Conservation (phyloP, 2,888 invertebrate species). For the Erebia palarica region DNA sequence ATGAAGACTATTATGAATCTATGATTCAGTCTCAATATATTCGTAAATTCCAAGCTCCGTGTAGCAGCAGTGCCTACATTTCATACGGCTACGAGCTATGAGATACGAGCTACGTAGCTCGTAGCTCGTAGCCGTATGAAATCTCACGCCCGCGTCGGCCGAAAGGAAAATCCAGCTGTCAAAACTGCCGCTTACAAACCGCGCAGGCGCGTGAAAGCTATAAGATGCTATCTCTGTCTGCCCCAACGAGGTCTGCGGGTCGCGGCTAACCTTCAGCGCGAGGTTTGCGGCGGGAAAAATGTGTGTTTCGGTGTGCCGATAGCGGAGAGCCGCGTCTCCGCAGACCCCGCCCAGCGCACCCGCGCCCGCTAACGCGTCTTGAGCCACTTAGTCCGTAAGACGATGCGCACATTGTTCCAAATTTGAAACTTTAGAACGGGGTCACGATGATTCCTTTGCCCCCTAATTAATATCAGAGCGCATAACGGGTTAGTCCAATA, state of each 20-base stretch:
- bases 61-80: neutral
- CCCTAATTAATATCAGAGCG: neutral
- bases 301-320: slow-evolving; percentile 83
- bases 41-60: neutral
- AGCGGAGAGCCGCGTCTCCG: slow-evolving; percentile 77
- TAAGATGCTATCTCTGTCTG: slow-evolving; percentile 56
- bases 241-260: slow-evolving; percentile 79
- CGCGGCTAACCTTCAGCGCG: slow-evolving; percentile 83
- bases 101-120: neutral
- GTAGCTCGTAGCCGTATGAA: too few species aligned
- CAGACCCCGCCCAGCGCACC: slow-evolving; percentile 65
- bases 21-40: neutral
- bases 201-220: slow-evolving; percentile 66
- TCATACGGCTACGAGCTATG: neutral
- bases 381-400: slow-evolving; percentile 81
- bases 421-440: slow-evolving; percentile 3
- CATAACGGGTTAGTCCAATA: neutral
- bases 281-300: slow-evolving; percentile 83
- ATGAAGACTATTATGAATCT: neutral
- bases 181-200: slow-evolving; percentile 61
- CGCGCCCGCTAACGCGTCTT: slow-evolving; percentile 80
- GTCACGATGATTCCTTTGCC: slow-evolving; percentile 14
- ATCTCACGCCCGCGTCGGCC: slow-evolving; percentile 1
- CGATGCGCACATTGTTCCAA: slow-evolving; percentile 65
- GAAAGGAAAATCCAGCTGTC: slow-evolving; percentile 55